These are phyloP conservation scores for Beris morrisii DNA, from an alignment of 2,888 invertebrate genomes.

Conservation along the genomic window DNA sequence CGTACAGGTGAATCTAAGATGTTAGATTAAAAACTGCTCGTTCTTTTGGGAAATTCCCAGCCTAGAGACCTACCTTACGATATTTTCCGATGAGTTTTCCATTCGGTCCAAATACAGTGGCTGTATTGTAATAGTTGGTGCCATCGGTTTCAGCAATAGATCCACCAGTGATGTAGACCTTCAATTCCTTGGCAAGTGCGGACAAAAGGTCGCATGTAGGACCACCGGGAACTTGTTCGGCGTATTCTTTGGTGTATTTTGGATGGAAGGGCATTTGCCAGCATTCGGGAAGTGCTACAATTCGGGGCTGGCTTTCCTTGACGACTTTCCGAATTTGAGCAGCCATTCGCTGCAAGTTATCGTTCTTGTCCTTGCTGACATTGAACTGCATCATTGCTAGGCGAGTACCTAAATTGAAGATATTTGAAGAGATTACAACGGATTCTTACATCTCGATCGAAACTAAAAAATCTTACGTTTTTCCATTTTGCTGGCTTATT, in stretches of 20 bases:
- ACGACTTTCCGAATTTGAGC: conserved; percentile 68
- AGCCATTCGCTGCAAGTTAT: conserved; percentile 71
- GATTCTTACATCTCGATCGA: conserved; percentile 34
- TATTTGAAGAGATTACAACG: too few species aligned
- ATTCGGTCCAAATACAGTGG: conserved; percentile 78
- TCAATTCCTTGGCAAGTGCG: conserved; percentile 71
- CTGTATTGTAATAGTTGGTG: conserved; percentile 78
- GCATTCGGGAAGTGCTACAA: conserved; percentile 80
- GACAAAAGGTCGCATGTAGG: conserved; percentile 72
- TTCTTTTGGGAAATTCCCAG: neutral
- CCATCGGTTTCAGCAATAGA: conserved; percentile 79
- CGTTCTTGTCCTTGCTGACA: conserved; percentile 69
- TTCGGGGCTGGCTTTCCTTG: conserved; percentile 62
- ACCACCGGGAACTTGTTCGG: conserved; percentile 82
- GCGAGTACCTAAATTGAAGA: conserved; percentile 46
- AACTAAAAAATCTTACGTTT: conserved; percentile 8
- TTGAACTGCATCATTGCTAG: conserved; percentile 77
- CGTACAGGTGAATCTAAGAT: conserved; percentile 85
- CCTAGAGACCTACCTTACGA: conserved; percentile 68
- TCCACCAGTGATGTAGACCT: conserved; percentile 83
- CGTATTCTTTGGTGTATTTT: conserved; percentile 75
- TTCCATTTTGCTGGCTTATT: conserved; percentile 14
- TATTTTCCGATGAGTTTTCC: conserved; percentile 80
- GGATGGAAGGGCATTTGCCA: conserved; percentile 94
- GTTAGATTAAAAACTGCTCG: neutral